A percentile compares a stretch with the other conserved stretches of the same genome.
phyloP scores from a whole-genome alignment of 2,113 vertebrate species.

The Tragelaphus strepsiceros region DNA sequence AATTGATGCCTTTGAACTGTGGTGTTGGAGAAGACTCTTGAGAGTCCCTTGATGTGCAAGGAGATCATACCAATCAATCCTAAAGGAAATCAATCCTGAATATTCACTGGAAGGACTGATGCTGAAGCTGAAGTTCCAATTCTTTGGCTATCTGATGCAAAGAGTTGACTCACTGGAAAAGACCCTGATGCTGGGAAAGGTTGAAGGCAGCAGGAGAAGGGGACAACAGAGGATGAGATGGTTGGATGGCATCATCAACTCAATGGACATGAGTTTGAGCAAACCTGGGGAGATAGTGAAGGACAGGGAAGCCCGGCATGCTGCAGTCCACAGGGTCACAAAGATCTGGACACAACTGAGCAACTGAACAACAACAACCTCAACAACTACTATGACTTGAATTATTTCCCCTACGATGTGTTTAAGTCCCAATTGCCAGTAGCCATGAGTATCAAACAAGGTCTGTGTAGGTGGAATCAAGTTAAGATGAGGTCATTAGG shows the following conservation, averaged over 20 bases:
- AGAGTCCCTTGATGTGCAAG: neutral
- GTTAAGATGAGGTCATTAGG: neutral
- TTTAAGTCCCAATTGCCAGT: neutral
- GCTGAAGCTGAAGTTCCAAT: neutral
- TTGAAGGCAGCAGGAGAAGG: neutral
- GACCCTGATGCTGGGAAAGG: neutral
- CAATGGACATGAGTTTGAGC: neutral
- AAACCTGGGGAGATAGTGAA: neutral
- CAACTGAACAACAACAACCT: neutral
- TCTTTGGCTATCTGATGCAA: neutral
- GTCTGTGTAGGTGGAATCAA: neutral
- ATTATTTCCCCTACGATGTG: neutral
- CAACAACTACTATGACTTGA: neutral
- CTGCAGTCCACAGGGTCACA: neutral
- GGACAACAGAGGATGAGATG: neutral
- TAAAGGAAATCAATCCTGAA: neutral
- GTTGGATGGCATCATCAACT: neutral
- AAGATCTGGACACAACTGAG: neutral
- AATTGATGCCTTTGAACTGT: neutral
- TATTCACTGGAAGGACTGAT: neutral
- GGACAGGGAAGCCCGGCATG: neutral
- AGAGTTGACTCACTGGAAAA: neutral
- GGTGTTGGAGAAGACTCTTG: neutral
- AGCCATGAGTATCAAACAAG: neutral
- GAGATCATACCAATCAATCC: neutral